Evolutionary conservation across 2,113 vertebrate species (phyloP).

Genomic region (Eonycteris spelaea): DNA sequence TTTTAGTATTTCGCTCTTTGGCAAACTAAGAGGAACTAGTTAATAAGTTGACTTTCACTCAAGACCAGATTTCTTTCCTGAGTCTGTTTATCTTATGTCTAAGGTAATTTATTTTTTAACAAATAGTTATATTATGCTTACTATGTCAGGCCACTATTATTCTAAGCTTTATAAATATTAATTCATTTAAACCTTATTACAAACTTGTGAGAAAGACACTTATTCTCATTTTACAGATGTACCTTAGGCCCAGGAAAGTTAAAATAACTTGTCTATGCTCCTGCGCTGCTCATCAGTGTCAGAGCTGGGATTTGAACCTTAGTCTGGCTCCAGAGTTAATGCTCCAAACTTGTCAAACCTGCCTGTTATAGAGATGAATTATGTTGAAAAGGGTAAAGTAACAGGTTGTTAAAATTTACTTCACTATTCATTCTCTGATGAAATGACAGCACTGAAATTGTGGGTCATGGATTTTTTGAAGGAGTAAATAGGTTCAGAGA

Average conservation of each 20-base stretch:
- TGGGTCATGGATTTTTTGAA: slow-evolving; percentile 14
- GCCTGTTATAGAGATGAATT: neutral
- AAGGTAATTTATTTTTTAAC: slow-evolving; percentile 2
- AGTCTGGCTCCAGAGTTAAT: neutral
- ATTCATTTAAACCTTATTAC: neutral
- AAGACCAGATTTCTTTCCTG: slow-evolving; percentile 19
- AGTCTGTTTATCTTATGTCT: neutral
- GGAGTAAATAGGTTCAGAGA: neutral
- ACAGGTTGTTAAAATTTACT: neutral
- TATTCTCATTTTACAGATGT: neutral
- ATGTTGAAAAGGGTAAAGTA: slow-evolving; percentile 30
- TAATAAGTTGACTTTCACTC: slow-evolving; percentile 20
- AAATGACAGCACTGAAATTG: neutral
- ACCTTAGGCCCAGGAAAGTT: neutral
- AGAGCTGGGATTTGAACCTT: slow-evolving; percentile 18
- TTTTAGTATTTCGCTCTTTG: slow-evolving; percentile 47
- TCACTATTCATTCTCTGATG: neutral
- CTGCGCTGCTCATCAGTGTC: neutral
- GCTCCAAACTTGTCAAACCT: neutral
- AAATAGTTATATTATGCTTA: neutral
- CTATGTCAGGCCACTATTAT: neutral
- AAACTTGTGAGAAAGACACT: neutral
- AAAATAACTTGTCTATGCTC: neutral
- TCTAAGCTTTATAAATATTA: slow-evolving; percentile 5
- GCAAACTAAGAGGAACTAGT: slow-evolving; percentile 12